Conservation (phyloP, 2,113 vertebrate genomes). For the Anhinga anhinga region DNA sequence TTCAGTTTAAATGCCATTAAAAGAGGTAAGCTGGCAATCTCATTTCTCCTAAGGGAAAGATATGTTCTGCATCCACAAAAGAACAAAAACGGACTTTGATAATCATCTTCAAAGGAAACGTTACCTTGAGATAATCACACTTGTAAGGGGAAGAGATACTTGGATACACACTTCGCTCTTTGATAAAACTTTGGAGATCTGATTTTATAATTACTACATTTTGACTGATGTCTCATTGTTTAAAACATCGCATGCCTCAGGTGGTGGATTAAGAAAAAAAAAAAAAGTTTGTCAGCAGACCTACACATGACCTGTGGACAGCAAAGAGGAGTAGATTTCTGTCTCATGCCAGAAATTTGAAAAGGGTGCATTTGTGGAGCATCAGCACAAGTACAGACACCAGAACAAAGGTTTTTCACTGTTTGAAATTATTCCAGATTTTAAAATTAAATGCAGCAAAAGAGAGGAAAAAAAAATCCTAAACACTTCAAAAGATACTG, state of each 20-base stretch:
- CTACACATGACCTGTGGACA: background rate
- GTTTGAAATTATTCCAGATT: conserved; percentile 40
- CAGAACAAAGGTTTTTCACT: conserved; percentile 9
- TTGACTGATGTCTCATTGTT: background rate
- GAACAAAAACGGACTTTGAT: conserved; percentile 33
- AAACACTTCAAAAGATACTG: background rate
- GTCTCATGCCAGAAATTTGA: background rate
- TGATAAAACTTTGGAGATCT: conserved; percentile 19
- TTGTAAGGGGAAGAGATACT: conserved; percentile 20
- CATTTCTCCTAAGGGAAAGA: conserved; percentile 40
- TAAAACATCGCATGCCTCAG: background rate
- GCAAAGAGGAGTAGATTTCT: background rate
- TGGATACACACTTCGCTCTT: background rate
- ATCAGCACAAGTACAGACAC: background rate
- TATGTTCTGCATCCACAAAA: background rate
- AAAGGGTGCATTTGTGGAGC: background rate
- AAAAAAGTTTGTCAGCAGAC: background rate
- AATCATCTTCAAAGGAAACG: conserved; percentile 36
- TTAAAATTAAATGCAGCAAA: conserved; percentile 28
- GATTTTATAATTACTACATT: conserved; percentile 28
- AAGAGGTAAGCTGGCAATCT: conserved; percentile 22
- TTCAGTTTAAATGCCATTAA: conserved; percentile 43
- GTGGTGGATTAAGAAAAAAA: background rate
- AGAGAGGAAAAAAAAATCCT: background rate
- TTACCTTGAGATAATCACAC: conserved; percentile 25